phyloP scores from a whole-genome alignment of 2,888 invertebrate species.

The Drosophila mulleri region DNA sequence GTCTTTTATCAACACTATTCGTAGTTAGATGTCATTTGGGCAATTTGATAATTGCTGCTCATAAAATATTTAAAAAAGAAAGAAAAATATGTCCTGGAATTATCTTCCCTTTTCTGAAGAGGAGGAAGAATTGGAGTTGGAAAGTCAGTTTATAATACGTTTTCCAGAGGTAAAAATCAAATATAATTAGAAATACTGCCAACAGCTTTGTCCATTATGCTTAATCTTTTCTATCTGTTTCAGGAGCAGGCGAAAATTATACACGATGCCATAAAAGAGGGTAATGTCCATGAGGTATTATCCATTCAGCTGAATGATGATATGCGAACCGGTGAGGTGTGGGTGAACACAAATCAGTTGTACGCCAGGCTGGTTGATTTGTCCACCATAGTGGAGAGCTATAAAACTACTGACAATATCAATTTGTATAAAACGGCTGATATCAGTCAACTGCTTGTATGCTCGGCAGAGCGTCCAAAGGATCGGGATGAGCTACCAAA shows the following conservation, averaged over 20 bases:
- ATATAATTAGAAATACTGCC: too few species aligned
- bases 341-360: constrained; percentile 92
- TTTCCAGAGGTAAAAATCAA: constrained; percentile 87
- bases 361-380: constrained; percentile 95
- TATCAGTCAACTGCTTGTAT: constrained; percentile 95
- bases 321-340: constrained; percentile 93
- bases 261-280: constrained; percentile 90
- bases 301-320: constrained; percentile 94
- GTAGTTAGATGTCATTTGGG: too few species aligned
- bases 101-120: too few species aligned
- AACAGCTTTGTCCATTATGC: too few species aligned
- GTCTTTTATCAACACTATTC: too few species aligned
- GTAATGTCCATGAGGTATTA: constrained; percentile 93
- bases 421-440: constrained; percentile 99
- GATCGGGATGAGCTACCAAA: neutral
- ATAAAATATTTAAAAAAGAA: too few species aligned
- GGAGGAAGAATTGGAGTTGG: constrained; percentile 86
- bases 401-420: constrained; percentile 97
- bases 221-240: neutral
- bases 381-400: constrained; percentile 95
- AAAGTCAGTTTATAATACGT: constrained; percentile 92
- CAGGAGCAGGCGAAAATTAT: constrained; percentile 90
- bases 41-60: too few species aligned
- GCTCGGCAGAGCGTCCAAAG: constrained; percentile 90
- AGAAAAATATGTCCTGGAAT: too few species aligned